Evolutionary conservation across 2,888 invertebrate species (phyloP).

Genomic region (Oligia latruncula): DNA sequence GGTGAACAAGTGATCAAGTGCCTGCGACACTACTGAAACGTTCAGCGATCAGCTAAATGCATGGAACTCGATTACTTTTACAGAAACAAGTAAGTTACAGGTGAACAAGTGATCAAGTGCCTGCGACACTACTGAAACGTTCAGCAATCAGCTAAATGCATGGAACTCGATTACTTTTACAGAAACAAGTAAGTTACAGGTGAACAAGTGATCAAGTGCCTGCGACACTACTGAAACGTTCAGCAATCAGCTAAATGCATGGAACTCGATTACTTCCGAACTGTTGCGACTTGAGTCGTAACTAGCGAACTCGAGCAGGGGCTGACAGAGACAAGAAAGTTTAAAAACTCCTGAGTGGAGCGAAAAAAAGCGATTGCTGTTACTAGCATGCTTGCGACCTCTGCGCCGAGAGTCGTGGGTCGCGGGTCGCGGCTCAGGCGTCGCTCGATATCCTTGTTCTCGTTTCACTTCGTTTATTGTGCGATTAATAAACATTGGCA

Average conservation of each 20-base stretch:
- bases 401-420: constrained; percentile 14
- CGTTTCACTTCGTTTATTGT: constrained; percentile 61
- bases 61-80: too few species aligned
- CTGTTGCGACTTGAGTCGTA: not conserved
- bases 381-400: constrained; percentile 16
- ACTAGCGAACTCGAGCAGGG: not conserved
- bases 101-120: too few species aligned
- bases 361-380: not conserved
- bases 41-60: too few species aligned
- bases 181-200: too few species aligned
- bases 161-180: too few species aligned
- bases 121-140: too few species aligned
- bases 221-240: too few species aligned
- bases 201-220: too few species aligned
- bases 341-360: too few species aligned
- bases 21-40: too few species aligned
- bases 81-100: too few species aligned
- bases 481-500: constrained; percentile 48
- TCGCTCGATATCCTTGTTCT: constrained; percentile 62
- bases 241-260: not conserved
- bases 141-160: not conserved
- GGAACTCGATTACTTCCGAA: not conserved
- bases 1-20: too few species aligned
- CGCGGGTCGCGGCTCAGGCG: constrained; percentile 11
- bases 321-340: not conserved